Percentiles rank a stretch among this genome's conserved stretches.
These are phyloP conservation scores for Macrophya annulata DNA, from an alignment of 2,888 invertebrate species.

Conservation along the genomic window DNA sequence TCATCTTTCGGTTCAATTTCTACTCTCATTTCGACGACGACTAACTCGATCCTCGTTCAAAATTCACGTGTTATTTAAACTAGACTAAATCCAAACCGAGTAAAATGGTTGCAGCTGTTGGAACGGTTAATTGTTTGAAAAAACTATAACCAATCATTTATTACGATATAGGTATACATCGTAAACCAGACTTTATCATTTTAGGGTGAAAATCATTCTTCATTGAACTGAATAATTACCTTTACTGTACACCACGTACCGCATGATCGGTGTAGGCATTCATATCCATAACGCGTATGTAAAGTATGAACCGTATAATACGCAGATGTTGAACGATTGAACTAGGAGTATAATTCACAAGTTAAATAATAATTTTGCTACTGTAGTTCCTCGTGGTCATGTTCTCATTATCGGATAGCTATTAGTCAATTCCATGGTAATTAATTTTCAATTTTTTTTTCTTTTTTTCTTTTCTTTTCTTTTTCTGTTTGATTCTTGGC, in stretches of 20 bases:
- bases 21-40: not conserved
- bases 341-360: not conserved
- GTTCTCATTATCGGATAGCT: not conserved
- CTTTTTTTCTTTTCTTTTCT: not conserved
- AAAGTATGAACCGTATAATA: constrained; percentile 10
- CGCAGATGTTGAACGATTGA: not conserved
- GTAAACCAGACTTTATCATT: not conserved
- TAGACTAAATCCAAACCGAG: not conserved
- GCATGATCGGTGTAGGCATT: not conserved
- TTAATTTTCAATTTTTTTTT: not conserved
- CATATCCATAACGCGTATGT: not conserved
- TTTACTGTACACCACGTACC: not conserved
- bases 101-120: not conserved
- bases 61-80: not conserved
- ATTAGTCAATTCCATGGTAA: not conserved
- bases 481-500: not conserved
- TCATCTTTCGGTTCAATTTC: not conserved
- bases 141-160: not conserved
- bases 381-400: not conserved
- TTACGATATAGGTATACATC: too few species aligned
- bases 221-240: constrained; percentile 21
- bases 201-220: not conserved
- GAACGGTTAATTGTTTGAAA: not conserved
- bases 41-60: not conserved
- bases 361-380: not conserved